Conservation (phyloP, 2,113 vertebrate species). For the Lycaon pictus region DNA sequence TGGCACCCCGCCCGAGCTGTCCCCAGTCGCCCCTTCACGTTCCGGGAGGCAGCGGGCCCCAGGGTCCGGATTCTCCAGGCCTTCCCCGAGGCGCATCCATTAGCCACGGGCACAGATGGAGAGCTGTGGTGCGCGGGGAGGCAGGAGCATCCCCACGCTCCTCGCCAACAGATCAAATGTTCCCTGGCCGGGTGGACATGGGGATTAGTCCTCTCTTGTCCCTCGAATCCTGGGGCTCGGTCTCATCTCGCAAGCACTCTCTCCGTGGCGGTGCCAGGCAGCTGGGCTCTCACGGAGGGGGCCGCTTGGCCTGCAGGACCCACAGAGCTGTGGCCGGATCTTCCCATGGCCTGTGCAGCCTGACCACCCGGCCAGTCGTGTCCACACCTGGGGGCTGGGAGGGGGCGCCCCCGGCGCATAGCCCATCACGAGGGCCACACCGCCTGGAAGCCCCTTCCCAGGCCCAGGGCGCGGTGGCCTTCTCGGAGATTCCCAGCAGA, state of each 20-base stretch:
- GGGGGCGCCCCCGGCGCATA: neutral
- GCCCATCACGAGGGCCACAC: neutral
- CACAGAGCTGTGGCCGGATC: neutral
- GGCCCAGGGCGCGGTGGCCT: fast-evolving
- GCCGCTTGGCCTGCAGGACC: neutral
- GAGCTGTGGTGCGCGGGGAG: fast-evolving
- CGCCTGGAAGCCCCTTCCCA: neutral
- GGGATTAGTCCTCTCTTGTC: neutral
- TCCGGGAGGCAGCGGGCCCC: neutral
- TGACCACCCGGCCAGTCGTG: neutral
- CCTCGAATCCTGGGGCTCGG: fast-evolving
- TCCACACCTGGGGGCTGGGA: neutral
- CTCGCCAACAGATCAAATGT: conserved; percentile 33
- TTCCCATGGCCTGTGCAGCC: neutral
- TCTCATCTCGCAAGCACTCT: neutral
- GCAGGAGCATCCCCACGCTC: neutral
- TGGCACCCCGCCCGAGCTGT: neutral
- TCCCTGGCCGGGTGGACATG: neutral
- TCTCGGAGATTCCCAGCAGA: neutral
- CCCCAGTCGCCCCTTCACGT: fast-evolving
- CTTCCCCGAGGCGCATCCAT: neutral
- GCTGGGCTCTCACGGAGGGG: conserved; percentile 52
- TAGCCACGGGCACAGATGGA: conserved; percentile 42
- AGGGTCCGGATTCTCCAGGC: neutral
- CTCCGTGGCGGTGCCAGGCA: neutral